phyloP scores from a whole-genome alignment of 2,888 invertebrate species.

The Lordiphosa fenestrarum region DNA sequence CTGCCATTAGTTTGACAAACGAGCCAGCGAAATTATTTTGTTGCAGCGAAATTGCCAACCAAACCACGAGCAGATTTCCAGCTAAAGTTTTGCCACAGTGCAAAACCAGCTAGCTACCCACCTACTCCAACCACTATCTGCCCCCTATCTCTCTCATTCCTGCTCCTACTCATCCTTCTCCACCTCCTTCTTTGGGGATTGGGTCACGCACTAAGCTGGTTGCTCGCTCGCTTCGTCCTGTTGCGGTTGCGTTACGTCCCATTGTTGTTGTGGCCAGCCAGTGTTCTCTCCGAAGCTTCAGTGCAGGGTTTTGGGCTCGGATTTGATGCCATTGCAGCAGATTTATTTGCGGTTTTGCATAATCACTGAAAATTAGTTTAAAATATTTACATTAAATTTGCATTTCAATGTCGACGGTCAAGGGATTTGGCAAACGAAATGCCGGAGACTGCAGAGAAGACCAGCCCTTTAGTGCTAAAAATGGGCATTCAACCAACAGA shows the following conservation, averaged over 20 bases:
- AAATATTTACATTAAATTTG: slow-evolving; percentile 72
- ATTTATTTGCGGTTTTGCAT: slow-evolving; percentile 75
- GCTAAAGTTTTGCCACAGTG: slow-evolving; percentile 49
- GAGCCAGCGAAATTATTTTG: slow-evolving; percentile 72
- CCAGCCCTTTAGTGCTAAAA: no score
- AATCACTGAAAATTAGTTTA: slow-evolving; percentile 73
- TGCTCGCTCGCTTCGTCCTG: slow-evolving; percentile 30
- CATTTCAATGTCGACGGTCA: slow-evolving; percentile 59
- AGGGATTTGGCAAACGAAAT: slow-evolving; percentile 22
- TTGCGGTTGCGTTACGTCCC: slow-evolving; percentile 47
- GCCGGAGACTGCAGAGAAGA: background rate
- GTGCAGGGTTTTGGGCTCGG: slow-evolving; percentile 29
- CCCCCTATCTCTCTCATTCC: background rate
- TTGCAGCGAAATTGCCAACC: slow-evolving; percentile 44
- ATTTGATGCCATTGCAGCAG: slow-evolving; percentile 61
- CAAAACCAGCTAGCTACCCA: slow-evolving; percentile 17
- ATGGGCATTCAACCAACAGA: no score
- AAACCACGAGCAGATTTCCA: slow-evolving; percentile 44
- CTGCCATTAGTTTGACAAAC: slow-evolving; percentile 74
- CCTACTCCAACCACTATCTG: slow-evolving; percentile 9
- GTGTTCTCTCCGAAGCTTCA: slow-evolving; percentile 12
- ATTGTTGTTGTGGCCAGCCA: slow-evolving; percentile 5
- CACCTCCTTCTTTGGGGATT: slow-evolving; percentile 14
- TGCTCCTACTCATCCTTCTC: background rate
- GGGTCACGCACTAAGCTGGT: slow-evolving; percentile 43